Percentiles rank a stretch among this genome's conserved stretches.
Evolutionary conservation across 2,113 vertebrate genomes (phyloP).

Genomic region (Promerops cafer): DNA sequence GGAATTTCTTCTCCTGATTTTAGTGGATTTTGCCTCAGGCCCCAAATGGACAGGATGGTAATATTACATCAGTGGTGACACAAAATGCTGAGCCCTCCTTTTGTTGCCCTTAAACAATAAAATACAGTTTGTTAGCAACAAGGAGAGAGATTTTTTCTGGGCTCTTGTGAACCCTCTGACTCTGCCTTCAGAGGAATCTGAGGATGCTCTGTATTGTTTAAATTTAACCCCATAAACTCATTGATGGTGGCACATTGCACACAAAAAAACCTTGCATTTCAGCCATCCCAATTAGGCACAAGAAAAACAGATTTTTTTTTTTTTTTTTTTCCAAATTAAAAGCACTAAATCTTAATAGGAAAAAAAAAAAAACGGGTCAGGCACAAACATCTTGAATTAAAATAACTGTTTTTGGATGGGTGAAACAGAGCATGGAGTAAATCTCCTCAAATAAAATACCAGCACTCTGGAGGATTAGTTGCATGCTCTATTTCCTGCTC

Average conservation of each 20-base stretch:
- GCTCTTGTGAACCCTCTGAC: background rate
- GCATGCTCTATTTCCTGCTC: slow-evolving; percentile 57
- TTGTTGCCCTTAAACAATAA: background rate
- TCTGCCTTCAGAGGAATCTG: background rate
- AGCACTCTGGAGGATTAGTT: slow-evolving; percentile 56
- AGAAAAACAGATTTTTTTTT: background rate
- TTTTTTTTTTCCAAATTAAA: background rate
- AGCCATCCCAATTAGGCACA: background rate
- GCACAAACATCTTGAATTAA: slow-evolving; percentile 50
- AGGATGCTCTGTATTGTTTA: background rate
- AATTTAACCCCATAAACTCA: background rate
- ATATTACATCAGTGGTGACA: background rate
- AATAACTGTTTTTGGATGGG: slow-evolving; percentile 29
- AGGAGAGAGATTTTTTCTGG: background rate
- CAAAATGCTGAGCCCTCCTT: background rate
- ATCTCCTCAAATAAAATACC: slow-evolving; percentile 63
- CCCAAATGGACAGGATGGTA: background rate
- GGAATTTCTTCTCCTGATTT: background rate
- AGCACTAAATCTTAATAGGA: background rate
- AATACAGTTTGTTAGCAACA: background rate
- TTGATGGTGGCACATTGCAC: background rate
- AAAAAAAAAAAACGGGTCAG: background rate
- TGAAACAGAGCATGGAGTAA: slow-evolving; percentile 66
- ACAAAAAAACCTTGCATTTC: background rate
- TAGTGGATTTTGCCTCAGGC: background rate